Evolutionary conservation across 2,797 vertebrate species (phyloP).

Genomic region (Sebastiscus tertius): DNA sequence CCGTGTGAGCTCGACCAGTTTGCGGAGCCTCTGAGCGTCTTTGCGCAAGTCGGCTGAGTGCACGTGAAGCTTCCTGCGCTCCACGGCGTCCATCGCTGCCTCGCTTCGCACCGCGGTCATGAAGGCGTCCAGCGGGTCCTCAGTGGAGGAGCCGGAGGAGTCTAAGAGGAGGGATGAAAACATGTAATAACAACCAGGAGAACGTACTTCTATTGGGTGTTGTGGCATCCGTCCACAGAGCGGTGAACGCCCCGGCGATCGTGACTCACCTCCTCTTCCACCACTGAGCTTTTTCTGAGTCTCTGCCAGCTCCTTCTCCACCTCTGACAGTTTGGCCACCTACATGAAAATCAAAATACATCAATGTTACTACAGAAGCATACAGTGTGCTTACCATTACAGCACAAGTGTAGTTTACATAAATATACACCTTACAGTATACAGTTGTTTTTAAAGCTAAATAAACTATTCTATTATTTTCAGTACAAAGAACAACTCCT

Average conservation of each 20-base stretch:
- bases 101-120: slow-evolving; percentile 91
- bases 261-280: slow-evolving; percentile 85
- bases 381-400: background rate
- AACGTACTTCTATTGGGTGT: background rate
- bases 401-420: background rate
- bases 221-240: background rate
- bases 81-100: slow-evolving; percentile 86
- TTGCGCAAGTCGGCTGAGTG: slow-evolving; percentile 89
- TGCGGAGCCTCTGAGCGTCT: slow-evolving; percentile 89
- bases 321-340: slow-evolving; percentile 89
- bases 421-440: background rate
- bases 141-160: slow-evolving; percentile 79
- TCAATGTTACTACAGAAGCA: background rate
- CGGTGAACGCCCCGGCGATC: background rate
- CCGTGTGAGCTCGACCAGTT: slow-evolving; percentile 91
- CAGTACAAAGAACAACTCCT: background rate
- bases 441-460: background rate
- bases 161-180: slow-evolving; percentile 58
- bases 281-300: slow-evolving; percentile 88
- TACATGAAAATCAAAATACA: slow-evolving; percentile 47
- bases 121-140: slow-evolving; percentile 95
- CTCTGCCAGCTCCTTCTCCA: slow-evolving; percentile 90
- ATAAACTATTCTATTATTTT: background rate
- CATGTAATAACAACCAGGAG: background rate
- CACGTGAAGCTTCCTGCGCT: slow-evolving; percentile 92